Evolutionary conservation across 2,797 vertebrate species (phyloP), one percentile per base, ranked within the genome.

Genomic region (Malacoctenus gilli): DNA sequence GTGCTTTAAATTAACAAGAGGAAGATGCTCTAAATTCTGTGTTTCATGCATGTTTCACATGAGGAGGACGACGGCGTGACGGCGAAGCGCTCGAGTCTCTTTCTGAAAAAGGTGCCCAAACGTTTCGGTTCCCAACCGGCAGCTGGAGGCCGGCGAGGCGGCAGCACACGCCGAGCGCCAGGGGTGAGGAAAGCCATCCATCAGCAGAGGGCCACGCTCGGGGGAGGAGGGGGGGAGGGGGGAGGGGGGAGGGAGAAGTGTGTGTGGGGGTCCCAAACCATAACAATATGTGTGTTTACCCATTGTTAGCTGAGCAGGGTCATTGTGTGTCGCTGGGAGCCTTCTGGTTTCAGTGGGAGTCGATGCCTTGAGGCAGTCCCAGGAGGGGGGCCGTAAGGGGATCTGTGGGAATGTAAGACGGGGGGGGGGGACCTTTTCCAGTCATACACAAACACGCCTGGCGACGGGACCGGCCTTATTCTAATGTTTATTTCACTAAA

Each of bases 171-270:
- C 79, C 83, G 79, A 80, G 73, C 77, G 58, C 23, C 41, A 21
- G 52, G 59, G 79, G 79, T 74, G 80, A 80, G 77, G 87, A 89
- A 86, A 87, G 82, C 82, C 71, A 90, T 90, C 82, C 76, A 88
- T 89, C 89, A 89, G n/a, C n/a, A n/a, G n/a, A n/a, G n/a, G n/a
- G n/a, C n/a, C n/a, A n/a, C n/a, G n/a, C n/a, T n/a, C n/a, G n/a
- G n/a, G n/a, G n/a, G 49, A 42, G 47, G 72, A 75, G 50, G 75
- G 41, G 4, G 30, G 11, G 30, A 11, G 2, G 30, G 11, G 30
- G 30, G 30, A 10, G 30, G 30, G 30, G n/a, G n/a, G n/a, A 49
- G 41, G 47, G 72, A 75, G 50, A 74, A 38, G 4, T 8, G 11
- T 8, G 30, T 1, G 30, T 3, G 30, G 30, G 30, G 11, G 30